These are phyloP conservation scores for Diarsia mendica DNA, from an alignment of 2,888 invertebrate species.

Conservation along the genomic window DNA sequence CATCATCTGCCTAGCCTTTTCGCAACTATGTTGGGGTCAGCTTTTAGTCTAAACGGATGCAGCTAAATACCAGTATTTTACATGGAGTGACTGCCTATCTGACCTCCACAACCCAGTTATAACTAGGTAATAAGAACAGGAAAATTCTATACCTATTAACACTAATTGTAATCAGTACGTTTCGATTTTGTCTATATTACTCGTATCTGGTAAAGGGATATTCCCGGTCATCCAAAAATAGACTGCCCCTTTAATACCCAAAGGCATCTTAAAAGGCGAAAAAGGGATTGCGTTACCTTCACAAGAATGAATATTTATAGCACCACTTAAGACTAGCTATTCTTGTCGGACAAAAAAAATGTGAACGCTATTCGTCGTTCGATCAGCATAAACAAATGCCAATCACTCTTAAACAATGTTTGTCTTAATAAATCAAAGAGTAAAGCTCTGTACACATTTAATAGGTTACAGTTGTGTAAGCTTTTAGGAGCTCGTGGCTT, in stretches of 20 bases:
- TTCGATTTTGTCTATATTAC: neutral
- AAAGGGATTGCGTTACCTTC: conserved; percentile 7
- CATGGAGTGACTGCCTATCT: too few relatives aligned
- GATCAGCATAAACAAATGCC: conserved; percentile 41
- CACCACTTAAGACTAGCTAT: conserved; percentile 1
- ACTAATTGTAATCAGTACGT: neutral
- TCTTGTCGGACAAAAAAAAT: conserved; percentile 1
- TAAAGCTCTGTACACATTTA: conserved; percentile 9
- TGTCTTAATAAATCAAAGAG: conserved; percentile 38
- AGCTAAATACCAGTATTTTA: too few relatives aligned
- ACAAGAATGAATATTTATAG: conserved; percentile 20
- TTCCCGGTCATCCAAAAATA: conserved; percentile 9
- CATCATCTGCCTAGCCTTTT: too few relatives aligned
- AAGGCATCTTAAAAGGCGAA: neutral
- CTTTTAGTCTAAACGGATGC: too few relatives aligned
- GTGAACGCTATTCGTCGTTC: conserved; percentile 1
- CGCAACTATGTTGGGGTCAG: too few relatives aligned
- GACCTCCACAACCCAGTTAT: too few relatives aligned
- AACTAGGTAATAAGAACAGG: too few relatives aligned
- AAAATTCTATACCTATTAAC: neutral
- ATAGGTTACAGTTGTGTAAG: neutral
- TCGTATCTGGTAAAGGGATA: conserved; percentile 3
- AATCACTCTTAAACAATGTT: conserved; percentile 40
- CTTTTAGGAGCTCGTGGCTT: too few relatives aligned
- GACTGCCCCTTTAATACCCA: conserved; percentile 4